Percentiles rank a stretch among this genome's conserved stretches.
Conservation (phyloP, 2,888 invertebrate genomes). For the Loripinus fragilis region DNA sequence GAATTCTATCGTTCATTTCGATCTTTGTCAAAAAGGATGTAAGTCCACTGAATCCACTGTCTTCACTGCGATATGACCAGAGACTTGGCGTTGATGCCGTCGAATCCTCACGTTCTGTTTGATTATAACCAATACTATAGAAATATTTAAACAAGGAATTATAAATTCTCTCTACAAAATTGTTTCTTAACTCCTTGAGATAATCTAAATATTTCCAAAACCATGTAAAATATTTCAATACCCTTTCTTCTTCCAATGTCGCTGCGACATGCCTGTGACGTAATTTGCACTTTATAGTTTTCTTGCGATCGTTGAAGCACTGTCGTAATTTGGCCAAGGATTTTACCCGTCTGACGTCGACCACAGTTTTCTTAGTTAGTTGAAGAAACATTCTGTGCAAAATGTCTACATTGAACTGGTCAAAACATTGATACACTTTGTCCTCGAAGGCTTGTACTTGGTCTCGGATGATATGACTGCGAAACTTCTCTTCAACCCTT, state of each 20-base stretch:
- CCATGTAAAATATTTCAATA: constrained; percentile 75
- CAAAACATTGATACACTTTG: constrained; percentile 69
- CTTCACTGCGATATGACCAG: constrained; percentile 63
- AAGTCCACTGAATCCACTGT: constrained; percentile 59
- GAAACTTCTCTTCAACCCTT: constrained; percentile 68
- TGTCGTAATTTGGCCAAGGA: constrained; percentile 56
- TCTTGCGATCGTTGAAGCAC: constrained; percentile 54
- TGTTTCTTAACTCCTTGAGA: constrained; percentile 66
- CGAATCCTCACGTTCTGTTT: constrained; percentile 60
- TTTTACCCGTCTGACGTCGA: constrained; percentile 59
- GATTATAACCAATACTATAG: constrained; percentile 58
- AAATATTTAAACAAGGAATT: constrained; percentile 74
- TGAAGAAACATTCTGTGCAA: constrained; percentile 64
- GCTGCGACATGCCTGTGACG: constrained; percentile 52
- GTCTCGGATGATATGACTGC: constrained; percentile 71
- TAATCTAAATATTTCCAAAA: constrained; percentile 75
- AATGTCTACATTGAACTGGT: constrained; percentile 70
- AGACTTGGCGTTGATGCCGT: constrained; percentile 68
- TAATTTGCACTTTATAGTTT: constrained; percentile 48
- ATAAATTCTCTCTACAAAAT: constrained; percentile 73
- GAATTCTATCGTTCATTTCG: constrained; percentile 39
- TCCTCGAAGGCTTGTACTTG: constrained; percentile 75
- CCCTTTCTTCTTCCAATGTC: constrained; percentile 52
- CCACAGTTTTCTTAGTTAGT: constrained; percentile 55
- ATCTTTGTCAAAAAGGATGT: constrained; percentile 34